Conservation (phyloP, 1,140 invertebrate species). For the Trichonephila inaurata region DNA sequence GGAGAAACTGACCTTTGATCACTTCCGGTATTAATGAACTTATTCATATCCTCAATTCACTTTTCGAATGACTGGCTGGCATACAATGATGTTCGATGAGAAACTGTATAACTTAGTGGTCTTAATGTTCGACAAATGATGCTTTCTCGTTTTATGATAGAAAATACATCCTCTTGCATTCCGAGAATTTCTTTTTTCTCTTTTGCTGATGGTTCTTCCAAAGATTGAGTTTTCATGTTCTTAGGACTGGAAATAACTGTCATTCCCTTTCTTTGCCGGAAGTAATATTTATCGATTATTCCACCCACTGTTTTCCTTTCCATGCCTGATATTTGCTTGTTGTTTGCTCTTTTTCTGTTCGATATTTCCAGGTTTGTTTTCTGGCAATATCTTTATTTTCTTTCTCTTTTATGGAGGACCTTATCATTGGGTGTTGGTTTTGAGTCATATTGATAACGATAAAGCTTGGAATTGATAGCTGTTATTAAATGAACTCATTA, state of each 20-base stretch:
- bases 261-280: constrained; percentile 37
- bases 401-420: not conserved
- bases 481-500: not conserved
- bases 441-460: not conserved
- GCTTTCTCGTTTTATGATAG: not conserved
- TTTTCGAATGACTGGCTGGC: not conserved
- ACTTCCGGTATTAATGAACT: not conserved
- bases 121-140: not conserved
- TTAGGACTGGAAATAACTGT: constrained; percentile 34
- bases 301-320: not conserved
- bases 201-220: not conserved
- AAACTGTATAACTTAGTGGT: not conserved
- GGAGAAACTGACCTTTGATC: not conserved
- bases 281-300: constrained; percentile 54
- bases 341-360: too few species aligned
- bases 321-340: not conserved
- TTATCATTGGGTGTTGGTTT: not conserved
- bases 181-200: not conserved
- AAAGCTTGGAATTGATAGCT: too few species aligned
- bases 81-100: not conserved
- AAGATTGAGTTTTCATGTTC: constrained; percentile 3
- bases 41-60: not conserved
- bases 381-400: not conserved
- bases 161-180: not conserved
- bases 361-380: not conserved